Evolutionary conservation across 2,888 invertebrate species (phyloP), one percentile per base, ranked within the genome.

Genomic region (Lathronympha strigana): DNA sequence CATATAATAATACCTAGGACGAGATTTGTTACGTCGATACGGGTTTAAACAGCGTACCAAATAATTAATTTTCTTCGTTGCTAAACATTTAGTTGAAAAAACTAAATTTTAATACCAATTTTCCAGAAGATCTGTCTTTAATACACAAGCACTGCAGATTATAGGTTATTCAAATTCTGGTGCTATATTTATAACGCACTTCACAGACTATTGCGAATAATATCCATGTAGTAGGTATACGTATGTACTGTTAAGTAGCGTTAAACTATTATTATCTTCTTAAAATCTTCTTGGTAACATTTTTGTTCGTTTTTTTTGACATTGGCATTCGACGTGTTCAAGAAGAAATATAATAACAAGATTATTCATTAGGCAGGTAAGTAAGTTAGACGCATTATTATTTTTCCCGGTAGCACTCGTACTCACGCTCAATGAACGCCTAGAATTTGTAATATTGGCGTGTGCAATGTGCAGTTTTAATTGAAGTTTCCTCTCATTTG

Each of bases 401-500:
- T 43, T 2, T 25, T 58, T 57, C 45, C 25, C 9, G 36, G 36
- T 25, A 45, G 2, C 47, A 23, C 51, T 60, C 43, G 43, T 43
- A 45, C 23, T 33, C 45, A 60, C 64, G 51, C 38, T 60, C n/a
- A 23, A 36, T 53, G 33, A 21, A 36, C 33, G 19, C 38, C 9
- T 47, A 62, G 19, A 45, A 25, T 51, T 43, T 45, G 15, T 4
- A 33, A 51, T 58, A 43, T 64, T 33, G n/a, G 23, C 40, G 50
- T 19, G 50, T 17, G n/a, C n/a, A n/a, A n/a, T n/a, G 3, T 9
- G 40, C 17, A 5, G 9, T 50, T 50, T 33, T 63, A 64, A 64
- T 64, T 64, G 25, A 11, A 21, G 49, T 64, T 58, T 58, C 63
- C 58, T 50, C 40, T 51, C 17, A 21, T 58, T 25, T 49, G 15